These are phyloP conservation scores for Parambassis ranga DNA, from an alignment of 2,797 vertebrate genomes.

Conservation along the genomic window DNA sequence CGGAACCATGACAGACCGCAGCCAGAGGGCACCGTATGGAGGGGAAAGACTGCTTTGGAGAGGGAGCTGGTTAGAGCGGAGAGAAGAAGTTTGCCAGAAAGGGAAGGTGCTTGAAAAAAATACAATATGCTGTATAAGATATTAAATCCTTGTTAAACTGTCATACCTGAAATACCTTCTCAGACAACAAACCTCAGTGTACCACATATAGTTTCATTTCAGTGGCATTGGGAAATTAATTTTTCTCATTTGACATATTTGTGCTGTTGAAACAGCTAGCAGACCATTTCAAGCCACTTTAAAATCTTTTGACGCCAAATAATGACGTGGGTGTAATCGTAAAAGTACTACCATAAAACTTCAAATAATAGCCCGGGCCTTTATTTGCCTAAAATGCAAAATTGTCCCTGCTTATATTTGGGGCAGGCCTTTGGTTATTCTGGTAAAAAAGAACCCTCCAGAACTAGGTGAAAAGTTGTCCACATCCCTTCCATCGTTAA, in stretches of 20 bases:
- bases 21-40: constrained; percentile 35
- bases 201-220: neutral
- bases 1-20: constrained; percentile 55
- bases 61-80: neutral
- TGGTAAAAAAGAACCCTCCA: no score
- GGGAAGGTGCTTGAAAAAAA: neutral
- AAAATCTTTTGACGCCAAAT: neutral
- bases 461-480: no score
- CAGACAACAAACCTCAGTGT: neutral
- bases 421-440: no score
- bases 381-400: no score
- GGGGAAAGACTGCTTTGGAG: neutral
- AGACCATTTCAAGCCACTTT: neutral
- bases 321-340: neutral
- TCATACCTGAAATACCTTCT: neutral
- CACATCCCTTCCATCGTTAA: no score
- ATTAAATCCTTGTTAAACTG: neutral
- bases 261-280: neutral
- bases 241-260: constrained; percentile 4
- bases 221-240: neutral
- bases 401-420: no score
- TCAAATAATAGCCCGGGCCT: no score
- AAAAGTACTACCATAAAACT: no score
- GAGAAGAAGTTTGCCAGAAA: neutral
- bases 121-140: neutral